Evolutionary conservation across 2,797 vertebrate species (phyloP).

Genomic region (Pseudomugil tenellus): DNA sequence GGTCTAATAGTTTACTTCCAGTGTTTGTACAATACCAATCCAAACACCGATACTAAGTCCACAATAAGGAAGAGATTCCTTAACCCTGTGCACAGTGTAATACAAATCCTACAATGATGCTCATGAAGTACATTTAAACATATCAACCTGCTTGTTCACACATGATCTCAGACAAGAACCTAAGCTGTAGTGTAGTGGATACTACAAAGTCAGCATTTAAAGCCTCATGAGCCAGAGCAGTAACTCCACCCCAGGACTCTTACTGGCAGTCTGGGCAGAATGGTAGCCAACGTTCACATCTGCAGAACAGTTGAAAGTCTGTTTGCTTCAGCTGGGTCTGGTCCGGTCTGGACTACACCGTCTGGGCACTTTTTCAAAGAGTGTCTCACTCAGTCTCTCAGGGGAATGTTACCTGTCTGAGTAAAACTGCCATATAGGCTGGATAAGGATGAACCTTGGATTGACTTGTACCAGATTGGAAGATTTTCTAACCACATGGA

Average conservation of each 20-base stretch:
- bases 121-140: neutral
- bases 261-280: conserved; percentile 49
- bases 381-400: conserved; percentile 45
- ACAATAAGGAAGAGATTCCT: conserved; percentile 24
- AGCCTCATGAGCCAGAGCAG: conserved; percentile 28
- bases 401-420: conserved; percentile 21
- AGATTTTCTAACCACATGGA: conserved; percentile 11
- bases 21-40: conserved; percentile 4
- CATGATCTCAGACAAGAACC: neutral
- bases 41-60: conserved; percentile 7
- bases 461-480: conserved; percentile 21
- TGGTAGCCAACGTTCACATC: conserved; percentile 53
- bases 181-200: no score
- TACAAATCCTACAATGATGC: conserved; percentile 29
- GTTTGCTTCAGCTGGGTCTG: conserved; percentile 41
- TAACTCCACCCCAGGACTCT: conserved; percentile 43
- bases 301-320: conserved; percentile 61
- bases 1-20: conserved; percentile 25
- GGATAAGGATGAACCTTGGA: conserved; percentile 12
- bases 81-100: neutral
- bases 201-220: conserved; percentile 25
- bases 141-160: conserved; percentile 7
- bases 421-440: conserved; percentile 20
- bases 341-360: conserved; percentile 8
- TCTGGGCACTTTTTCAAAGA: conserved; percentile 58